A percentile compares a stretch with the other conserved stretches of the same genome.
Evolutionary conservation across 2,113 vertebrate species (phyloP).

Genomic region (Varanus komodoensis): DNA sequence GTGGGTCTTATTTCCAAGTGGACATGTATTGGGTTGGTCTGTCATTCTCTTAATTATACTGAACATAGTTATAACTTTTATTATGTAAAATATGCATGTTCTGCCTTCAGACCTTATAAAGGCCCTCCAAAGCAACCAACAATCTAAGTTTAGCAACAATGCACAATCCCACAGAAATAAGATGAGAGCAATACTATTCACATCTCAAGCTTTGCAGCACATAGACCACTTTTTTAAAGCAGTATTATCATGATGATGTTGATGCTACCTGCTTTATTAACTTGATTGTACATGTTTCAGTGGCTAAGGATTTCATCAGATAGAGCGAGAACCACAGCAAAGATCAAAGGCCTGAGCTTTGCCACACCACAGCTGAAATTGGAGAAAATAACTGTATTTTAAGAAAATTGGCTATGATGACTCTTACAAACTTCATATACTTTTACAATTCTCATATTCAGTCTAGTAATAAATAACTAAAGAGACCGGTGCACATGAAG

Average conservation of each 20-base stretch:
- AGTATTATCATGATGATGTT: background rate
- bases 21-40: background rate
- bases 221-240: background rate
- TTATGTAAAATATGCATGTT: background rate
- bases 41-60: background rate
- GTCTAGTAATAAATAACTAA: background rate
- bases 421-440: background rate
- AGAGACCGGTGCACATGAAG: background rate
- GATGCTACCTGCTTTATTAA: background rate
- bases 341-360: background rate
- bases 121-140: background rate
- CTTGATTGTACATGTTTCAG: background rate
- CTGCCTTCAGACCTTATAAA: background rate
- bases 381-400: background rate
- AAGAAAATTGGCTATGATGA: background rate
- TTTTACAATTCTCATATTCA: background rate
- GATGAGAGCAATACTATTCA: background rate
- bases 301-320: background rate
- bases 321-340: background rate
- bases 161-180: background rate
- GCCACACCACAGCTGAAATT: background rate
- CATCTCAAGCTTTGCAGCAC: background rate
- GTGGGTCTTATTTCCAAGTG: background rate
- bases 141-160: background rate
- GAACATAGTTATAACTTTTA: background rate